Conservation (phyloP, 2,888 invertebrate genomes). For the Lithophane leautieri region DNA sequence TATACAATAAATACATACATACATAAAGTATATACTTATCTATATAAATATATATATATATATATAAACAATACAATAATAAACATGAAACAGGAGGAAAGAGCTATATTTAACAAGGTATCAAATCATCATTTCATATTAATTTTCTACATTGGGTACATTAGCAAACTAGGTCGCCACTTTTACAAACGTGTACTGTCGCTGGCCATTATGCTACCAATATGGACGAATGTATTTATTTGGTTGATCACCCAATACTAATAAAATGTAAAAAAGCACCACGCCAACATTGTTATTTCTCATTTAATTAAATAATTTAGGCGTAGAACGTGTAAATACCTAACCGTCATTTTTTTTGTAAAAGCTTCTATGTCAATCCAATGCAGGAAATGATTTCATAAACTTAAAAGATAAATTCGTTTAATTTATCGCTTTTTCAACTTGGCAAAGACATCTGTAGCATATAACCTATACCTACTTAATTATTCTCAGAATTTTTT, state of each 20-base stretch:
- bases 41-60: too few relatives aligned
- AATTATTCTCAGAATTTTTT: neutral
- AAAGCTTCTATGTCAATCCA: neutral
- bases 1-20: too few relatives aligned
- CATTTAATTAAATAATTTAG: neutral
- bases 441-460: neutral
- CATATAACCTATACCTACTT: too few relatives aligned
- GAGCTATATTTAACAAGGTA: too few relatives aligned
- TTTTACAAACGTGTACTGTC: neutral
- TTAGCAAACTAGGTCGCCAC: conserved; percentile 5
- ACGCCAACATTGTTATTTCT: neutral
- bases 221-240: neutral
- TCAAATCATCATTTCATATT: conserved; percentile 1
- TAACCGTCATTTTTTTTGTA: too few relatives aligned
- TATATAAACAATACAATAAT: too few relatives aligned
- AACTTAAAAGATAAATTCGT: neutral
- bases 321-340: too few relatives aligned
- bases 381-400: neutral
- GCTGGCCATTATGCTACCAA: neutral
- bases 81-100: too few relatives aligned
- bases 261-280: neutral
- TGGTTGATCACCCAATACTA: neutral
- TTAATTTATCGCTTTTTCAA: neutral
- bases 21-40: too few relatives aligned
- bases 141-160: neutral